These are phyloP conservation scores for Rafetus swinhoei DNA, from an alignment of 2,113 vertebrate genomes.

Conservation along the genomic window DNA sequence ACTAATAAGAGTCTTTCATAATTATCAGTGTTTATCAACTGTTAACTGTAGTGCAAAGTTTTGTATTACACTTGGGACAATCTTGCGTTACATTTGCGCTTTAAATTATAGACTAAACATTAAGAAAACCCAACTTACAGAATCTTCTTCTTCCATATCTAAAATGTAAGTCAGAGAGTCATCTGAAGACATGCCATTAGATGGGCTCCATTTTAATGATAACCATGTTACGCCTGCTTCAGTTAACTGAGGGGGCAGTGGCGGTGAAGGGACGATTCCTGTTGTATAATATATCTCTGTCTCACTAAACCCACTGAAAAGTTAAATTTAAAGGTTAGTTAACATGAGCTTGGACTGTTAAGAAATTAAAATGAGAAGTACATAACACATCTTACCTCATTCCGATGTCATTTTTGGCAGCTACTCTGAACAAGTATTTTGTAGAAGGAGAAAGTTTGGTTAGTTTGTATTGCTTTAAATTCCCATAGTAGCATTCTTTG, in stretches of 20 bases:
- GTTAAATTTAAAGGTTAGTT: background rate
- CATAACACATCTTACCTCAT: slow-evolving; percentile 72
- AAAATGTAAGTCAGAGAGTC: slow-evolving; percentile 79
- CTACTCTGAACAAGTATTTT: slow-evolving; percentile 82
- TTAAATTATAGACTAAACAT: accelerated
- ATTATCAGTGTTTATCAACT: background rate
- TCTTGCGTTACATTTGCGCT: background rate
- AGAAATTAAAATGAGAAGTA: background rate
- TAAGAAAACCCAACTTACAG: slow-evolving; percentile 71
- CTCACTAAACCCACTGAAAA: slow-evolving; percentile 82
- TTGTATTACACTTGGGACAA: background rate
- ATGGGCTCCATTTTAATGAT: slow-evolving; percentile 77
- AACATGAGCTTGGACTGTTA: accelerated
- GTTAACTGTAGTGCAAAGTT: background rate
- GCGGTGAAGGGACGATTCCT: slow-evolving; percentile 74
- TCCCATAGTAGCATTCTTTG: slow-evolving; percentile 83
- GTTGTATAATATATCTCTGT: slow-evolving; percentile 76
- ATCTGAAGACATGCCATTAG: slow-evolving; percentile 57
- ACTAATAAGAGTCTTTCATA: background rate
- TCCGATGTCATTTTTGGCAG: slow-evolving; percentile 85
- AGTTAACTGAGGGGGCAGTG: slow-evolving; percentile 61
- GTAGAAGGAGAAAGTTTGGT: slow-evolving; percentile 80
- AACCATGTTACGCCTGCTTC: slow-evolving; percentile 79
- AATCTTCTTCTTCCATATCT: slow-evolving; percentile 84
- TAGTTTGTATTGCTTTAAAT: slow-evolving; percentile 84